Conservation (phyloP, 2,797 vertebrate genomes). For the Phrynocephalus vlangalii region DNA sequence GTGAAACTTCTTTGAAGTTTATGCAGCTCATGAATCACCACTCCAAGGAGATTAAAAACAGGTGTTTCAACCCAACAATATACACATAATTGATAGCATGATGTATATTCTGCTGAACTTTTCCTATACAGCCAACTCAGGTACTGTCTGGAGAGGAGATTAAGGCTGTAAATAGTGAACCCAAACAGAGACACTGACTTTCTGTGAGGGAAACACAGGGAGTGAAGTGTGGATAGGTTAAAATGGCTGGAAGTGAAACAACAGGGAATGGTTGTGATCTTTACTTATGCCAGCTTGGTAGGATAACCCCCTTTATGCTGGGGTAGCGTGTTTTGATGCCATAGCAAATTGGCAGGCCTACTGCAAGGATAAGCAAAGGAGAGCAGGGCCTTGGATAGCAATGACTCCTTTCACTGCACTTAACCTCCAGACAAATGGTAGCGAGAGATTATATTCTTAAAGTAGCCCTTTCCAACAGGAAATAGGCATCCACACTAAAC, state of each 20-base stretch:
- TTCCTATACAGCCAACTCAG: not conserved
- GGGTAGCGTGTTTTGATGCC: not conserved
- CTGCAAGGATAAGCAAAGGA: not conserved
- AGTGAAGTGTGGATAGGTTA: not conserved
- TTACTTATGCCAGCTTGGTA: not conserved
- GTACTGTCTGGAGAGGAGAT: not conserved
- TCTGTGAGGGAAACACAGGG: not conserved
- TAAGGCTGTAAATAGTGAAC: not conserved
- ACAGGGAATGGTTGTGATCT: not conserved
- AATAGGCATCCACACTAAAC: not conserved
- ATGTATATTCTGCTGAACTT: not conserved
- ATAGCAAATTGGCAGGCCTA: not conserved
- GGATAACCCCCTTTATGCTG: not conserved
- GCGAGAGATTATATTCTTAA: not conserved
- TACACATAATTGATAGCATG: not conserved
- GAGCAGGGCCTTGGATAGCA: not conserved
- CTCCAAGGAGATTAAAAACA: not conserved
- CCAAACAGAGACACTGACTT: not conserved
- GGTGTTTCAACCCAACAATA: slow-evolving; percentile 8
- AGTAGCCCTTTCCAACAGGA: too few species aligned
- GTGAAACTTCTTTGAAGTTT: slow-evolving; percentile 12
- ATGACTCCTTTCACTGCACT: not conserved
- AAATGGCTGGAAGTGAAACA: not conserved
- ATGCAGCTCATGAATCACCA: slow-evolving; percentile 7
- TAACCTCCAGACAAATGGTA: not conserved